Evolutionary conservation across 2,113 vertebrate species (phyloP).

Genomic region (Notiomystis cincta): DNA sequence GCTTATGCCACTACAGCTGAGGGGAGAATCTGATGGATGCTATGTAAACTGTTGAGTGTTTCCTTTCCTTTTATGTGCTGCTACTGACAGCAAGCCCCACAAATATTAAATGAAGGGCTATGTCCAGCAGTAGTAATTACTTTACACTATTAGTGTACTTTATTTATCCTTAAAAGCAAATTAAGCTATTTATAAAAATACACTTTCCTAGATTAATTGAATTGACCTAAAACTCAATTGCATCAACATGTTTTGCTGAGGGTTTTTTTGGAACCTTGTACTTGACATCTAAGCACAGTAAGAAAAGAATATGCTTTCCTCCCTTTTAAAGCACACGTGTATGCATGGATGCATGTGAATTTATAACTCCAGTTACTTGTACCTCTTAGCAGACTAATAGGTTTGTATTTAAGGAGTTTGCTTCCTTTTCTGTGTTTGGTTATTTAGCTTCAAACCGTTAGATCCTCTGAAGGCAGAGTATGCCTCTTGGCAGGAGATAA

Average conservation of each 20-base stretch:
- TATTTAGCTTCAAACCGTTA: neutral
- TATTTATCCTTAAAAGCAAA: neutral
- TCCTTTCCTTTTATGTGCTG: neutral
- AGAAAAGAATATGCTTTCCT: neutral
- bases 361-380: neutral
- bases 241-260: neutral
- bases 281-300: neutral
- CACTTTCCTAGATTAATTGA: slow-evolving; percentile 6
- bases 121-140: neutral
- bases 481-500: neutral
- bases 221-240: neutral
- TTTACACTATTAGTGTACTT: neutral
- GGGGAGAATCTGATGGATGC: neutral
- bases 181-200: slow-evolving; percentile 20
- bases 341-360: neutral
- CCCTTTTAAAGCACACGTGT: neutral
- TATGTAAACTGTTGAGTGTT: neutral
- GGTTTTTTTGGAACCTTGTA: neutral
- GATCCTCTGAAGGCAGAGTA: neutral
- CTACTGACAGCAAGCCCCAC: slow-evolving; percentile 1
- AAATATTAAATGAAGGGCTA: neutral
- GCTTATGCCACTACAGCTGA: neutral
- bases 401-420: neutral
- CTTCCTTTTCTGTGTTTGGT: neutral
- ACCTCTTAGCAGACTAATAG: neutral